These are phyloP conservation scores for Coenobita brevimanus DNA, from an alignment of 1,140 invertebrate species.

Conservation along the genomic window DNA sequence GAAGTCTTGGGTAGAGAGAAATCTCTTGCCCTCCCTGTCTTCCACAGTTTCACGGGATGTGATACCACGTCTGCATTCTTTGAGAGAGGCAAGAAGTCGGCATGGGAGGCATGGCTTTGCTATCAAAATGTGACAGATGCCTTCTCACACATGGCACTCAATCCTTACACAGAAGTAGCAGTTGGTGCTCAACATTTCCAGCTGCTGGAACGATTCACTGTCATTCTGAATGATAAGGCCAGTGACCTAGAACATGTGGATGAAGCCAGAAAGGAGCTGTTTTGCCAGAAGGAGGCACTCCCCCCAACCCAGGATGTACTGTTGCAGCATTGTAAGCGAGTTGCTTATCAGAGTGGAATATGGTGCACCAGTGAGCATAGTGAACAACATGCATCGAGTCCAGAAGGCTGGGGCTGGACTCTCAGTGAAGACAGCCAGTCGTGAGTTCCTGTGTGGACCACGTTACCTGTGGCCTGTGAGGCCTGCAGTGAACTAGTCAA, in stretches of 20 bases:
- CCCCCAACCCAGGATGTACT: too few species aligned
- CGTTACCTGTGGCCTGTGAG: background rate
- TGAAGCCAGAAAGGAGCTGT: constrained; percentile 21
- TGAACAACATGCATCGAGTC: background rate
- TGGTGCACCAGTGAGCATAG: background rate
- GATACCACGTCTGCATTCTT: constrained; percentile 46
- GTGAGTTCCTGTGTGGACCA: background rate
- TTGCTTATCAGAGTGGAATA: background rate
- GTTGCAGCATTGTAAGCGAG: too few species aligned
- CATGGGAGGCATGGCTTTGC: too few species aligned
- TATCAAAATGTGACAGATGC: constrained; percentile 9
- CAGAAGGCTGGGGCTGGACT: background rate
- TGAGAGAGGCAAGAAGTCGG: constrained; percentile 32
- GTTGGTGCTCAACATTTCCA: constrained; percentile 14
- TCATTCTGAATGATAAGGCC: background rate
- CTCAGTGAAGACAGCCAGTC: background rate
- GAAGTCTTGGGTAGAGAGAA: constrained; percentile 19
- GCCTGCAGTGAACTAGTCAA: too few species aligned
- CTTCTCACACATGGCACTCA: constrained; percentile 1
- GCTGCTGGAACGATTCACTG: background rate
- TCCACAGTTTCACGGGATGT: constrained; percentile 44
- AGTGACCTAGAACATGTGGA: constrained; percentile 14
- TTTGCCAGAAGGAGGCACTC: background rate
- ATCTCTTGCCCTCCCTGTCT: too few species aligned
- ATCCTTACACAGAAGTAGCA: constrained; percentile 3